A percentile compares a stretch with the other conserved stretches of the same genome.
Evolutionary conservation across 2,113 vertebrate species (phyloP).

Genomic region (Notiomystis cincta): DNA sequence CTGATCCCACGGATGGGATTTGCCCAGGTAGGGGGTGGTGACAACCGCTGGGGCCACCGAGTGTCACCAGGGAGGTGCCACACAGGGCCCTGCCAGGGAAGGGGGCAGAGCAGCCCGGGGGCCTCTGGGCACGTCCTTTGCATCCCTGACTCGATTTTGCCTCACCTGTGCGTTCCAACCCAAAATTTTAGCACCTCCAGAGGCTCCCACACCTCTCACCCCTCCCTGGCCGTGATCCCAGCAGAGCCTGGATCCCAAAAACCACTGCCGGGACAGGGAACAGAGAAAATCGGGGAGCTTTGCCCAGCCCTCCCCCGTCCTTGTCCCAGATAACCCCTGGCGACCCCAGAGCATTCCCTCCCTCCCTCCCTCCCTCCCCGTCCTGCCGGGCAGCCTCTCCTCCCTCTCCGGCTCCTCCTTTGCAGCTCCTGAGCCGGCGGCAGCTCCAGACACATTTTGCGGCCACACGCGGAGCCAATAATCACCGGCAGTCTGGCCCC

Average conservation of each 20-base stretch:
- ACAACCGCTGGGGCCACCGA: neutral
- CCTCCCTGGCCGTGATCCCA: neutral
- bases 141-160: fast-evolving
- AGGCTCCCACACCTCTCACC: neutral
- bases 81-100: neutral
- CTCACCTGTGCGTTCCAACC: fast-evolving
- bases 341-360: neutral
- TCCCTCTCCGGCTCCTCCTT: neutral
- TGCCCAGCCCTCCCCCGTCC: neutral
- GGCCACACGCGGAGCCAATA: neutral
- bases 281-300: too few species aligned
- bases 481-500: neutral
- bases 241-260: neutral
- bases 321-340: neutral
- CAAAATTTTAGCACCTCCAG: neutral
- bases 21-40: fast-evolving
- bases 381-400: neutral
- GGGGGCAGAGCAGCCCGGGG: neutral
- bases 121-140: neutral
- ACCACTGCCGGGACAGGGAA: neutral
- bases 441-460: neutral
- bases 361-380: neutral
- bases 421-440: neutral
- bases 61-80: neutral
- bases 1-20: neutral